Evolutionary conservation across 2,888 invertebrate genomes (phyloP), one percentile per base, ranked within the genome.

Genomic region (Ecdyonurus torrentis): DNA sequence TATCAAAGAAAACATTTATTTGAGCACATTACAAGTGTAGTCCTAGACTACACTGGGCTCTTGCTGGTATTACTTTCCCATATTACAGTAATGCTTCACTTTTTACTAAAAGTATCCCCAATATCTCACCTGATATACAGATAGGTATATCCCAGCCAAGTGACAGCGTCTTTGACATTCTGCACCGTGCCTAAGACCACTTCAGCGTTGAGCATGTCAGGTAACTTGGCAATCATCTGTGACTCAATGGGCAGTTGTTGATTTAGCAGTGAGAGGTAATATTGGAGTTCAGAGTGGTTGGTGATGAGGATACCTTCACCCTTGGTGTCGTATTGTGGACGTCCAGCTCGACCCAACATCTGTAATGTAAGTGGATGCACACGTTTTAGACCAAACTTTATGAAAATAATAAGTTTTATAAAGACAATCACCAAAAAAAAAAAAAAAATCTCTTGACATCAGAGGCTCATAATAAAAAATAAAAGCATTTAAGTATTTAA

Each of bases 241-340:
- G 95, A 95, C 75, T 99, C 99, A 62, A 99, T 95, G 0, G 99
- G 99, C 67, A 99, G 77, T 73, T 99, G 99, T 74, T 99, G 98
- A 78, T 99, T 99, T 67, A 99, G 81, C 19, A 99, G 79, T 0
- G 97, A 98, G 23, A 99, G 78, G 76, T 99, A 99, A 76, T 96
- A 99, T 71, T 98, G 97, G 7, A 99, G 82, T 75, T 99, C 99
- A 66, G 93, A 93, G 77, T 99, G 98, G 74, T 99, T 98, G 0
- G 99, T 99, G 62, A 99, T 96, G 50, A 99, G 81, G 70, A 99
- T 97, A 64, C 99, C 81, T 76, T 93, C 91, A 65, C 95, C 99
- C 77, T 97, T 95, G 0, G 93, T 94, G 73, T 99, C 99, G 75
- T 97, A 99, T 78, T 97, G 96, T 0, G 99, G 99, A 22, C 99